phyloP scores from a whole-genome alignment of 2,888 invertebrate genomes.

The Camponotus fellah region DNA sequence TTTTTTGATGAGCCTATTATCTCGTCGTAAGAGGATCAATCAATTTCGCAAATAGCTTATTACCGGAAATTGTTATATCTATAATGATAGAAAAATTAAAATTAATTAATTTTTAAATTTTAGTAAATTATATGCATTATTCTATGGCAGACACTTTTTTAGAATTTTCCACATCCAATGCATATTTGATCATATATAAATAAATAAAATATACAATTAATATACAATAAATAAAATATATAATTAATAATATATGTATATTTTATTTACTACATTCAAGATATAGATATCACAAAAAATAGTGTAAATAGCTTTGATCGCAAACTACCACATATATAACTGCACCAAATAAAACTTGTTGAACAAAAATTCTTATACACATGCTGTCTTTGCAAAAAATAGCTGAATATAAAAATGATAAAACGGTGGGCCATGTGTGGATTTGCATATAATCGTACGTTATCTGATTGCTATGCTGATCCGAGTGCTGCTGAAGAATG shows the following conservation, averaged over 20 bases:
- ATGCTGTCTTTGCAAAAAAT: constrained; percentile 10
- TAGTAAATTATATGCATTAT: not conserved
- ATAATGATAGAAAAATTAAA: not conserved
- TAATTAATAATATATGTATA: not conserved
- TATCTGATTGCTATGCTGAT: constrained; percentile 66
- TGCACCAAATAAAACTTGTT: constrained; percentile 1
- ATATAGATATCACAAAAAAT: not conserved
- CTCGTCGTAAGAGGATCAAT: not conserved
- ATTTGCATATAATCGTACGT: constrained; percentile 46
- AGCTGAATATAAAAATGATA: constrained; percentile 13
- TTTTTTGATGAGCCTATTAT: not conserved
- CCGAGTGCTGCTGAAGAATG: constrained; percentile 66
- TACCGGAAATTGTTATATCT: not conserved
- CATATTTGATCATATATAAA: not conserved
- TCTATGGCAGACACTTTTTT: not conserved
- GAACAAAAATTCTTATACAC: constrained; percentile 1
- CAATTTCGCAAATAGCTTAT: not conserved
- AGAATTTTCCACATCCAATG: not conserved
- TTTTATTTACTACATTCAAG: not conserved
- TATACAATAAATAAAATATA: constrained; percentile 4
- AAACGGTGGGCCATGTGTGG: constrained; percentile 23
- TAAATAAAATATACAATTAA: not conserved
- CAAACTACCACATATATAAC: not conserved
- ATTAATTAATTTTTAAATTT: not conserved
- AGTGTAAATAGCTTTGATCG: not conserved